Base-by-base conservation (phyloP, 2,797 vertebrate species). In the Remorina albescens region DNA sequence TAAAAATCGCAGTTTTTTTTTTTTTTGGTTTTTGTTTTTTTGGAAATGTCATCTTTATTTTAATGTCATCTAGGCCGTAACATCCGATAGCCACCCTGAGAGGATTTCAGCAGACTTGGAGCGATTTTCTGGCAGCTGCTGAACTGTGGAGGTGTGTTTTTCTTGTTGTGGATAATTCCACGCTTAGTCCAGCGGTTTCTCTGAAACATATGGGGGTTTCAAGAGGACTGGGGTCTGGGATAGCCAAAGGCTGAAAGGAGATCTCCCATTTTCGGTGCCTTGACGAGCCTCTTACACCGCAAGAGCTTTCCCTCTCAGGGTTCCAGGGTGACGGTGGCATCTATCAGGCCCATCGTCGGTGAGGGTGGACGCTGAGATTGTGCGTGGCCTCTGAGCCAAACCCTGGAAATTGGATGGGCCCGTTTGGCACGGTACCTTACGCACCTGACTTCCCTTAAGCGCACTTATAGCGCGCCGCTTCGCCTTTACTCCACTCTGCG, bases 261-360 rank as follows among this genome's bases (percentile, higher is more conserved):
- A 93, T 91, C 85, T 83, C 69, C 47, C 67, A 76, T 89, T 93
- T 92, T 90, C 83, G 73, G 76, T 88, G 89, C 88, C 86, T 90
- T 82, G 84, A 84, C 69, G 72, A 80, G 82, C 55, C 59, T 69
- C 56, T 66, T 71, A 83, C 88, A 84, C 67, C 72, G 68, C 58
- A 58, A 82, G 68, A 82, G 80, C 81, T 90, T 85, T 85, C 75
- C 77, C 71, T 82, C 85, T 77, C 83, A 81, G 80, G 81, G 76
- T 84, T 88, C 81, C 71, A 80, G 69, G 73, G 85, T 86, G 85
- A 89, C 87, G 86, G 67, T 82, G 86, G 84, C 82, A 81, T 85
- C 85, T 82, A 78, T 82, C 80, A 88, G 85, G 74, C 78, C 68
- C 85, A 83, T 85, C 82, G 81, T 78, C 69, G 2, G 61, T 37